Conservation (phyloP, 2,797 vertebrate species). For the Antrozous pallidus region DNA sequence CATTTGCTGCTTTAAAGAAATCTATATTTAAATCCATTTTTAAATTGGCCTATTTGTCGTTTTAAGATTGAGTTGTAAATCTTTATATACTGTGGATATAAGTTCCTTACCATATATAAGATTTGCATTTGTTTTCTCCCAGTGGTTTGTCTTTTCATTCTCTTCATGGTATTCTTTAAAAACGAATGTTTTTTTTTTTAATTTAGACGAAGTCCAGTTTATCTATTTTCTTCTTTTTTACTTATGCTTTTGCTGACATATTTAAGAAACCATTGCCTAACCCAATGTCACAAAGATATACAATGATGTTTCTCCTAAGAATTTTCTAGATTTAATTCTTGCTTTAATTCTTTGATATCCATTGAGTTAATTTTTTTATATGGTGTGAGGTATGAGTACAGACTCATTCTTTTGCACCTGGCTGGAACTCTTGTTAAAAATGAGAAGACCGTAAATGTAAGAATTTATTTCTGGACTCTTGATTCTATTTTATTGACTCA, state of each 20-base stretch:
- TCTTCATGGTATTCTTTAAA: background rate
- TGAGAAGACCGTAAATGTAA: background rate
- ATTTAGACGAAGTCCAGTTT: background rate
- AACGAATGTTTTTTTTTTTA: background rate
- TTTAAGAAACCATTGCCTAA: background rate
- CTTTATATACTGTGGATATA: background rate
- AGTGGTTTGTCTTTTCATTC: background rate
- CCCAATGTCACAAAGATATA: background rate
- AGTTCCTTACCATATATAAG: background rate
- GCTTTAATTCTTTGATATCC: background rate
- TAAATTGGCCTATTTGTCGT: background rate
- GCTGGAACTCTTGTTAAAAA: background rate
- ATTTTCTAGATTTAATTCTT: background rate
- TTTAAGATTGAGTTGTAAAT: background rate
- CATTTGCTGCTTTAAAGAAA: background rate
- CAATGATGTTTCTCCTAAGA: background rate
- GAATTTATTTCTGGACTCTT: background rate
- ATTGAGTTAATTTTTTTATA: background rate
- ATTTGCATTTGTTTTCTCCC: background rate
- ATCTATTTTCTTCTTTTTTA: background rate
- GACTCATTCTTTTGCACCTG: background rate
- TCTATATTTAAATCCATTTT: background rate
- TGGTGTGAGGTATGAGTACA: background rate
- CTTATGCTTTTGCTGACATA: background rate
- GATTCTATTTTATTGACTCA: background rate